phyloP scores from a whole-genome alignment of 2,113 vertebrate genomes.

The Heterotis niloticus region DNA sequence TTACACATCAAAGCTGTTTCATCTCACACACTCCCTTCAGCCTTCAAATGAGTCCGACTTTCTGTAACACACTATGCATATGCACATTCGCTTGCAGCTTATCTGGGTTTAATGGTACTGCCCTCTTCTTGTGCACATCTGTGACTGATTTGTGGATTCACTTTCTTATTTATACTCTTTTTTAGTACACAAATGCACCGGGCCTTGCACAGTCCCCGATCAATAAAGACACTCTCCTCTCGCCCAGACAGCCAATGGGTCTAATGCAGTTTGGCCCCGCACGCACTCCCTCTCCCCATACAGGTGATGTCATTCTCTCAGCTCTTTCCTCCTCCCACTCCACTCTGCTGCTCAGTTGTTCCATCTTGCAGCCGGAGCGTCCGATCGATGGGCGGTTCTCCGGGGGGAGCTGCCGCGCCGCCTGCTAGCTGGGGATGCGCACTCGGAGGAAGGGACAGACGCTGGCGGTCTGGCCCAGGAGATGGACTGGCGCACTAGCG shows the following conservation, averaged over 20 bases:
- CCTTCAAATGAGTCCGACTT: conserved; percentile 7
- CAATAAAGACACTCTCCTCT: conserved; percentile 69
- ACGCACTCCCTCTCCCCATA: conserved; percentile 60
- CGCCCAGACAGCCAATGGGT: conserved; percentile 79
- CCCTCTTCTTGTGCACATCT: neutral
- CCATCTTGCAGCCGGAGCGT: conserved; percentile 80
- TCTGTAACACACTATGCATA: conserved; percentile 5
- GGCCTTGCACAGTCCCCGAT: conserved; percentile 38
- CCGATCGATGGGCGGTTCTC: conserved; percentile 80
- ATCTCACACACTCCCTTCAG: neutral
- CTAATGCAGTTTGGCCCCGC: conserved; percentile 81
- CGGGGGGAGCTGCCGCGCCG: conserved; percentile 69
- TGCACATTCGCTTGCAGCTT: conserved; percentile 13
- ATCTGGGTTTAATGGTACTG: neutral
- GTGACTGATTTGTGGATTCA: conserved; percentile 6
- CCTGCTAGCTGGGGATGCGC: conserved; percentile 42
- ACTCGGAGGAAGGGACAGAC: conserved; percentile 14
- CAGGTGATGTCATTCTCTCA: conserved; percentile 87
- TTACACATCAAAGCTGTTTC: conserved; percentile 3
- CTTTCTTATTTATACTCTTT: conserved; percentile 22
- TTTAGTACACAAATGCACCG: conserved; percentile 18
- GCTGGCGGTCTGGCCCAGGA: conserved; percentile 54
- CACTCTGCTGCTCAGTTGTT: conserved; percentile 78
- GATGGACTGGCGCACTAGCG: conserved; percentile 38
- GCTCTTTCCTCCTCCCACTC: conserved; percentile 76